Evolutionary conservation across 2,113 vertebrate genomes (phyloP).

Genomic region (Callospermophilus lateralis): DNA sequence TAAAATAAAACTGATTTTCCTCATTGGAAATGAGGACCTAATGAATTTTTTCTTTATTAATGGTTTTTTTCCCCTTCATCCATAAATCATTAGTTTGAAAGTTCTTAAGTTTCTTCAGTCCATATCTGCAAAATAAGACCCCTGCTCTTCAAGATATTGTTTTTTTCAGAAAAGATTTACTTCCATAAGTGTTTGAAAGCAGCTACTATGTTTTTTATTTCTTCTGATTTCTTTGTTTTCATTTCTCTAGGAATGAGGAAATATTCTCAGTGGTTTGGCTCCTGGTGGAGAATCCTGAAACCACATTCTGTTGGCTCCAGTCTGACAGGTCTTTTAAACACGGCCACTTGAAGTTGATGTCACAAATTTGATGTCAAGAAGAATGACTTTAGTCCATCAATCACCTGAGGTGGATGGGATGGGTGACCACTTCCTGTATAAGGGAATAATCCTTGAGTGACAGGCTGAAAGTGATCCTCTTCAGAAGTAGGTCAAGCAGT

Average conservation of each 20-base stretch:
- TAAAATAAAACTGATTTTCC: not conserved
- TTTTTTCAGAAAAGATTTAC: not conserved
- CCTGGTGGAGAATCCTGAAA: not conserved
- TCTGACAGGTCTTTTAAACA: not conserved
- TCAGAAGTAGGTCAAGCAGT: slow-evolving; percentile 61
- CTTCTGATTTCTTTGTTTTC: not conserved
- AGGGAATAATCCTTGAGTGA: not conserved
- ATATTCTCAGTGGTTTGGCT: not conserved
- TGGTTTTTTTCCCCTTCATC: not conserved
- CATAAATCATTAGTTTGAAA: slow-evolving; percentile 7
- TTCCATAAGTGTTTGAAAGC: not conserved
- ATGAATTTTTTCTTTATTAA: not conserved
- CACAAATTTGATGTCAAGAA: not conserved
- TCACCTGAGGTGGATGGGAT: not conserved
- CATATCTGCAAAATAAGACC: not conserved
- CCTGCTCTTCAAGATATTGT: not conserved
- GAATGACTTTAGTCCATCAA: not conserved
- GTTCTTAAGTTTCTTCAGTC: slow-evolving; percentile 7
- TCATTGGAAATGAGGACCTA: not conserved
- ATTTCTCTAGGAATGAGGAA: not conserved
- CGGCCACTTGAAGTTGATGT: not conserved
- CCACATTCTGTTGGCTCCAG: not conserved
- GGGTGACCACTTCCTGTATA: not conserved
- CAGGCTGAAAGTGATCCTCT: not conserved
- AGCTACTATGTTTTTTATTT: not conserved